A percentile compares a stretch with the other conserved stretches of the same genome.
phyloP scores from a whole-genome alignment of 2,888 invertebrate species.

The Myathropa florea region DNA sequence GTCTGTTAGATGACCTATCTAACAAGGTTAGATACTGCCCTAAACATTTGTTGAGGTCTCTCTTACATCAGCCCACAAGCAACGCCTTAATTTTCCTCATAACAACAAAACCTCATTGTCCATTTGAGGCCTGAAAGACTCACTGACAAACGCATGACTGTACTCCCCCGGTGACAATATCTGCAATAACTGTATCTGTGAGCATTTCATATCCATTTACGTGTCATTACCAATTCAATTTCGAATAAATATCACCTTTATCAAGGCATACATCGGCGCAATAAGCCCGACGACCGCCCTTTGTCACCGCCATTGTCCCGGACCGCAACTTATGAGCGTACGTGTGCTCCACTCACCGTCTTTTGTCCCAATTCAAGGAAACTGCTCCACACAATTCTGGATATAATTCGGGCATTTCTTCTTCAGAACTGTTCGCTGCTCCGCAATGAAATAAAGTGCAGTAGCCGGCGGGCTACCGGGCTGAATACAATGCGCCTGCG shows the following conservation, averaged over 20 bases:
- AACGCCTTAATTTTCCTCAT: too few species aligned
- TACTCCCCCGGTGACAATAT: not conserved
- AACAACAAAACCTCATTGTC: too few species aligned
- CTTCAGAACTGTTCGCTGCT: slow-evolving; percentile 35
- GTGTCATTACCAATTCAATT: slow-evolving; percentile 18
- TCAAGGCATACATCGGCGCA: slow-evolving; percentile 24
- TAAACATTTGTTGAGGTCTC: too few species aligned
- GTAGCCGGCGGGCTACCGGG: slow-evolving; percentile 56
- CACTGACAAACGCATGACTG: not conserved
- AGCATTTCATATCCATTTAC: slow-evolving; percentile 5
- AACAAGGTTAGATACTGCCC: too few species aligned
- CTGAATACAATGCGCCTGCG: slow-evolving; percentile 44
- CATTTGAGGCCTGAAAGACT: too few species aligned
- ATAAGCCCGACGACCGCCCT: slow-evolving; percentile 10
- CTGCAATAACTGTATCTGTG: not conserved
- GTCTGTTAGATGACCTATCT: too few species aligned
- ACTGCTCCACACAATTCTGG: slow-evolving; percentile 7
- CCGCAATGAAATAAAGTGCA: slow-evolving; percentile 30
- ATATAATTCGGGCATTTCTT: slow-evolving; percentile 1
- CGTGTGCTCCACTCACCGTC: not conserved
- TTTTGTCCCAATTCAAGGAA: slow-evolving; percentile 25
- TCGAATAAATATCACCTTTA: slow-evolving; percentile 33
- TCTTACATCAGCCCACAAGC: too few species aligned
- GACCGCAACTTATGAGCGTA: not conserved
- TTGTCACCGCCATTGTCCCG: slow-evolving; percentile 10